Evolutionary conservation across 2,797 vertebrate species (phyloP).

Genomic region (Pelochelys cantorii): DNA sequence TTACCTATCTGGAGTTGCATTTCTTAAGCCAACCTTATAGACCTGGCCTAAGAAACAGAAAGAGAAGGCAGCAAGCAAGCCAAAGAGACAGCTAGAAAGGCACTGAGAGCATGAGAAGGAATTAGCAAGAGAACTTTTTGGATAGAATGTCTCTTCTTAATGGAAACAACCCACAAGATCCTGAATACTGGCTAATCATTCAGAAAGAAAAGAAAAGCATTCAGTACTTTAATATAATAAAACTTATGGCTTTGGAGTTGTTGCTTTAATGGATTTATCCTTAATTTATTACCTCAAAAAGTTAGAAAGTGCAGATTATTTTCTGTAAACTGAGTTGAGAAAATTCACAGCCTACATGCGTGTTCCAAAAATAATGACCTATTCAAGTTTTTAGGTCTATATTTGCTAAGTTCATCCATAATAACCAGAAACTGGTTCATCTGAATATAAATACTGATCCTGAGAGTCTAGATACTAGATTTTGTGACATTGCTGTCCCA

Average conservation of each 20-base stretch:
- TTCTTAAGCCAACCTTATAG: too few species aligned
- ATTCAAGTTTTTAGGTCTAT: conserved; percentile 31
- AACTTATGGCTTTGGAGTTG: neutral
- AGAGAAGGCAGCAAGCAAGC: neutral
- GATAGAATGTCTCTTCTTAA: neutral
- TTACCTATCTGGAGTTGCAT: too few species aligned
- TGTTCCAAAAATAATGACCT: neutral
- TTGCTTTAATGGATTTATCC: neutral
- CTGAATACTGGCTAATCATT: neutral
- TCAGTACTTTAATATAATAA: neutral
- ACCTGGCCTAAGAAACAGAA: neutral
- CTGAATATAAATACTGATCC: conserved; percentile 42
- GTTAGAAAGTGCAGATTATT: neutral
- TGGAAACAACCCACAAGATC: neutral
- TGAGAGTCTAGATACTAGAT: conserved; percentile 10
- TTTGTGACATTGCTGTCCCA: conserved; percentile 41
- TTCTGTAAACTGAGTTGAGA: conserved; percentile 27
- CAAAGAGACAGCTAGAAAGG: neutral
- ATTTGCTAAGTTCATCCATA: conserved; percentile 25
- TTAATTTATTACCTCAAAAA: neutral
- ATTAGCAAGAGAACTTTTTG: neutral
- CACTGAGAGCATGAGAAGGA: neutral
- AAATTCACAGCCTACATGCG: conserved; percentile 10
- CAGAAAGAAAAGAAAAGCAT: neutral
- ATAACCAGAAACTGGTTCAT: conserved; percentile 33